Conservation (phyloP, 1,140 invertebrate genomes). For the Drosophila mauritiana region DNA sequence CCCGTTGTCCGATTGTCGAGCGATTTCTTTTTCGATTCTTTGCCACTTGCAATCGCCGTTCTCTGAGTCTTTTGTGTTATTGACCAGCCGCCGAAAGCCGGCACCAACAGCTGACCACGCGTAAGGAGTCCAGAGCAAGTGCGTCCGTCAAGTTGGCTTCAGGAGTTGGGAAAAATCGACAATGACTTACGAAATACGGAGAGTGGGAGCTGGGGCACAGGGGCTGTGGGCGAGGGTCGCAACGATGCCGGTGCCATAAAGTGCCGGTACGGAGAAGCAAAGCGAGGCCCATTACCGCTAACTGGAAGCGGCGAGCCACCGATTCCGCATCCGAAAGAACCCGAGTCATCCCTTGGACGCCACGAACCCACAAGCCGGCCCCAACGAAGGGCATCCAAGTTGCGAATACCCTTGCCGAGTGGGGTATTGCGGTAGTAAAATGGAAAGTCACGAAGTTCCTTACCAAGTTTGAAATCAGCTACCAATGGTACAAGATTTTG, state of each 20-base stretch:
- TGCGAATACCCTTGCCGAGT: slow-evolving; percentile 13
- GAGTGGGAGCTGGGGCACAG: not conserved
- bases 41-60: not conserved
- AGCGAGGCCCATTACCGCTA: slow-evolving; percentile 39
- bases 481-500: too few relatives aligned
- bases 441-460: too few relatives aligned
- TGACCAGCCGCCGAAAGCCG: slow-evolving; percentile 12
- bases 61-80: slow-evolving; percentile 38
- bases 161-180: slow-evolving; percentile 21
- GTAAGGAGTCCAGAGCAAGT: slow-evolving; percentile 8
- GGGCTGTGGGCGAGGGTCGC: not conserved
- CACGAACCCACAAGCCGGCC: slow-evolving; percentile 26
- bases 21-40: slow-evolving; percentile 1
- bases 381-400: slow-evolving; percentile 12
- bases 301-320: slow-evolving; percentile 48
- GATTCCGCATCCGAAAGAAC: slow-evolving; percentile 6
- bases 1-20: slow-evolving; percentile 32
- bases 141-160: not conserved
- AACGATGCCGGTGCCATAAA: slow-evolving; percentile 24
- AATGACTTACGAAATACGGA: not conserved
- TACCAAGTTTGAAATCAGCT: too few relatives aligned
- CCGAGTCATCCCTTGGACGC: slow-evolving; percentile 25
- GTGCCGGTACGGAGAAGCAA: slow-evolving; percentile 42
- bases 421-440: not conserved
- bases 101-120: slow-evolving; percentile 37